phyloP scores from a whole-genome alignment of 2,113 vertebrate species.

The Circaetus cinerascens region DNA sequence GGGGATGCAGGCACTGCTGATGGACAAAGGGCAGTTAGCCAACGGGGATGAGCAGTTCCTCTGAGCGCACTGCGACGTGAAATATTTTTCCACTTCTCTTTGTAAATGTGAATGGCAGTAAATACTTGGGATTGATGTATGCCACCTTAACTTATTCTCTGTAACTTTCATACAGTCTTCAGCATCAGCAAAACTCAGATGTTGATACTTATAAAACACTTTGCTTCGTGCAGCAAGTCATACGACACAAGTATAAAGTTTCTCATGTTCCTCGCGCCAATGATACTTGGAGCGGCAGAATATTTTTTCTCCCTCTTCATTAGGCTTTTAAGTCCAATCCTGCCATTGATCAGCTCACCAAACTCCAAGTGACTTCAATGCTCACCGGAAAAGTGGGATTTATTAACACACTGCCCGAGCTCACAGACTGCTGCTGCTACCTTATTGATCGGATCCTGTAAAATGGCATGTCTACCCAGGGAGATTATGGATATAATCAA shows the following conservation, averaged over 20 bases:
- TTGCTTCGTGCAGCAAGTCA: background rate
- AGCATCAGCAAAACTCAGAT: background rate
- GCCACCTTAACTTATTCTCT: background rate
- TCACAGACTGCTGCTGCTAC: background rate
- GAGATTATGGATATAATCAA: slow-evolving; percentile 7
- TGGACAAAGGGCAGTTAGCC: background rate
- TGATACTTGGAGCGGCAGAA: background rate
- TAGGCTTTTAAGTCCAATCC: background rate
- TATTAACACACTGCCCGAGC: slow-evolving; percentile 35
- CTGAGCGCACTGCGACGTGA: fast-evolving
- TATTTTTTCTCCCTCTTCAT: background rate
- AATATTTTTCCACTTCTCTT: background rate
- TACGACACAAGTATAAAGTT: fast-evolving
- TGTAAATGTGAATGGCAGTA: background rate
- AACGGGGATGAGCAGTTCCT: background rate
- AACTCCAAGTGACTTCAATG: slow-evolving; percentile 15
- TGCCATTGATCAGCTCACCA: slow-evolving; percentile 37
- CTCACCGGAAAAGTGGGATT: slow-evolving; percentile 43
- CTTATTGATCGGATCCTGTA: background rate
- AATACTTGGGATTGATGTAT: background rate
- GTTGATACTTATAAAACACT: background rate
- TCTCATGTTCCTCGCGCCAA: background rate
- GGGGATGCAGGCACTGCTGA: background rate
- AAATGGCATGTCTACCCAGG: background rate
- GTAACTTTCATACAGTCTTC: background rate